Base-by-base conservation (phyloP, 2,888 invertebrate species). In the Andricus curvator region DNA sequence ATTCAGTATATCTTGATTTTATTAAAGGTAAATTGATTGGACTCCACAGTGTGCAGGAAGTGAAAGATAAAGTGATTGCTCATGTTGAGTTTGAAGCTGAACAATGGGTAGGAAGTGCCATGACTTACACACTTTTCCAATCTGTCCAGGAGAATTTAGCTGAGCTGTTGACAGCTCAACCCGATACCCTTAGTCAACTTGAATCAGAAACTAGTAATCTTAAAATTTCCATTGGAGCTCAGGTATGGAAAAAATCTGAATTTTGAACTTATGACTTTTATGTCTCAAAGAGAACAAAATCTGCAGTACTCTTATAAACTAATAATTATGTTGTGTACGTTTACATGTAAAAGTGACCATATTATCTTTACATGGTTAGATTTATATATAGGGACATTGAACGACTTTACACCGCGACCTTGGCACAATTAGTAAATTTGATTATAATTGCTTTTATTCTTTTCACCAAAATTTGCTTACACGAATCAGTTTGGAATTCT, bases 71-170 rank as follows among this genome's bases (percentile, higher is more conserved):
- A 90, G 95, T 98, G 82, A 89, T 94, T 17, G 91, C 93, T 13
- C 94, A 94, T 78, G 93, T 97, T 0, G 93, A 94, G 20, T 93
- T 94, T 17, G 97, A 98, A 92, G 97, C 97, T 0, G 95, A 97
- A 64, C 96, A 97, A 88, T 96, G 97, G 94, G 89, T 98, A 22
- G 98, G 98, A 1, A 96, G 96, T 93, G 98, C 98, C 4, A 98
- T 98, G 98, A 99, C 98, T 0, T 99, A 98, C 90, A 97, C 98
- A 0, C 93, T 99, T 78, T 98, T 99, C 91, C 98, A 99, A 93
- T 97, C 96, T 92, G 94, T 97, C 22, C 98, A 98, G 92, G 98
- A 99, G 91, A 96, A 96, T 89, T 94, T 95, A 51, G 93, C 95
- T 0, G 96, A 96, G 78, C 92, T 98, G 78, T 93, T 97, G 13